Percentiles rank a stretch among this genome's conserved stretches.
Evolutionary conservation across 2,113 vertebrate species (phyloP).

Genomic region (Gasterosteus nipponicus): DNA sequence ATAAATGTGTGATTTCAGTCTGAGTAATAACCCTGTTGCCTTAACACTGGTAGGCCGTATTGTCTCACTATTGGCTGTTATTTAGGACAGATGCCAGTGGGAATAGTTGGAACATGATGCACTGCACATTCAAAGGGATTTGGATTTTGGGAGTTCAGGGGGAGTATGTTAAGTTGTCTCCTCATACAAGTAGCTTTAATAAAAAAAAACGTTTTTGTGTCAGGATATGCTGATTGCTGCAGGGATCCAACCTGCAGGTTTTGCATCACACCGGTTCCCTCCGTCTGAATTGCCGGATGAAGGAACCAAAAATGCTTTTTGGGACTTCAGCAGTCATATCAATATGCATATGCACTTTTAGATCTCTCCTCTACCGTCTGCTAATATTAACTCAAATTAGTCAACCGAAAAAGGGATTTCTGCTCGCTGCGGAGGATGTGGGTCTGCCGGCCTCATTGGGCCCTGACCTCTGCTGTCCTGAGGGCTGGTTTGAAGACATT

Average conservation of each 20-base stretch:
- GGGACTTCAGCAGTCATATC: not conserved
- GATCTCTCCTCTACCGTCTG: not conserved
- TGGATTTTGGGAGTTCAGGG: not conserved
- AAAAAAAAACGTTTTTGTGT: not conserved
- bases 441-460: constrained; percentile 13
- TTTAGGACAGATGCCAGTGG: constrained; percentile 24
- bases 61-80: constrained; percentile 18
- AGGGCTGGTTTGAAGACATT: not conserved
- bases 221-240: not conserved
- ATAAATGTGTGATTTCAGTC: constrained; percentile 51
- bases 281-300: not conserved
- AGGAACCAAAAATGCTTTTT: not conserved
- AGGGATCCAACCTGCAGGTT: not conserved
- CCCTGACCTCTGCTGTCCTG: constrained; percentile 4
- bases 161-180: not conserved
- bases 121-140: constrained; percentile 5
- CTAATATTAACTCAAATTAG: constrained; percentile 26
- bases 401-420: constrained; percentile 37
- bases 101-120: constrained; percentile 1
- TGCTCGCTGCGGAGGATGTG: constrained; percentile 26
- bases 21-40: constrained; percentile 38
- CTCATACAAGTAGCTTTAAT: not conserved
- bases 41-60: not conserved
- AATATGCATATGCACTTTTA: not conserved
- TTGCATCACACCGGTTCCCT: not conserved